Percentiles rank a stretch among this genome's conserved stretches.
Conservation (phyloP, 2,888 invertebrate species). For the Ptychoptera albimana region DNA sequence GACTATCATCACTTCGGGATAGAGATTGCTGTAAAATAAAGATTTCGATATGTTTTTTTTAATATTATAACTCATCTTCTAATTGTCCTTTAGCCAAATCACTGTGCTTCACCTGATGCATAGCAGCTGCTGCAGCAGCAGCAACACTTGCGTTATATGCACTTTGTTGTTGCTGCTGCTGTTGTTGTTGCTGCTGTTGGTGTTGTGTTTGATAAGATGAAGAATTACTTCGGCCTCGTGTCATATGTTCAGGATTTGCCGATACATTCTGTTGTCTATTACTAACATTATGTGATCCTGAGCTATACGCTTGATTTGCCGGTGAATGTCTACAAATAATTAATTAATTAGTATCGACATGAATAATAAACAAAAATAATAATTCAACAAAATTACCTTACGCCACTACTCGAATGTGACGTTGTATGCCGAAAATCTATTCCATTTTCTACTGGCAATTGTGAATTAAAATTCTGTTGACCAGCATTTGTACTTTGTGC, state of each 20-base stretch:
- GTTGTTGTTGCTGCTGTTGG: constrained; percentile 8
- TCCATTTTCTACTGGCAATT: constrained; percentile 19
- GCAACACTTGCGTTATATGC: no score
- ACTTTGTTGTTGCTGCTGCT: neutral
- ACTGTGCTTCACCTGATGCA: no score
- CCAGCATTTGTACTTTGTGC: constrained; percentile 10
- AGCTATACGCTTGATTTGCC: constrained; percentile 4
- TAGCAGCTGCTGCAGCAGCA: no score
- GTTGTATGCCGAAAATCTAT: constrained; percentile 20
- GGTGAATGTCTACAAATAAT: constrained; percentile 15
- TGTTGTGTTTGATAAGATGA: constrained; percentile 6
- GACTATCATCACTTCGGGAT: constrained; percentile 29
- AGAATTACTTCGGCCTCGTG: no score
- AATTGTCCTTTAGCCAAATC: no score
- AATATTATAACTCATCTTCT: no score
- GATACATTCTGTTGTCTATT: no score
- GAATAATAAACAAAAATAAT: no score
- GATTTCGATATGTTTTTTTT: no score
- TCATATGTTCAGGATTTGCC: no score
- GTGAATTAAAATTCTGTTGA: constrained; percentile 9
- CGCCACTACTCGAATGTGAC: neutral
- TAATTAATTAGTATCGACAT: neutral
- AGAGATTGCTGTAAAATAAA: constrained; percentile 20
- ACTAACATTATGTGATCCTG: no score
- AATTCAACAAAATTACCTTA: no score